Base-by-base conservation (phyloP, 1,140 invertebrate genomes). In the Penaeus japonicus region DNA sequence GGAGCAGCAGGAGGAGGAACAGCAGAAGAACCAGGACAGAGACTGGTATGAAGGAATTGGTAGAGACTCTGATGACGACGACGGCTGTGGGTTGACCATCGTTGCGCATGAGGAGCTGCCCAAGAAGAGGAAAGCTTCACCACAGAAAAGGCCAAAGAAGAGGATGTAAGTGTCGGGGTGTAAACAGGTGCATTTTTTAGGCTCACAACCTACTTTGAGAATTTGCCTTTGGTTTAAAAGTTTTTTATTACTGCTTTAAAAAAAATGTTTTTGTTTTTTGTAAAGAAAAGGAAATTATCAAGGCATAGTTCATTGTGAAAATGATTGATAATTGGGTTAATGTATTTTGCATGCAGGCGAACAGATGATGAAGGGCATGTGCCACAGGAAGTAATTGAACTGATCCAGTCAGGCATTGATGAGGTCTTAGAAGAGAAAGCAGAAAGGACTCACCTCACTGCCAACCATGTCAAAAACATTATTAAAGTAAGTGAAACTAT, bases 391-490 rank as follows among this genome's bases (percentile, higher is more conserved):
- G 89, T 94, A 54, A 91, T 95, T 62, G 92, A 94, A 89, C 92
- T 93, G 90, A 93, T 95, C 91, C 94, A 94, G 91, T 93, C 94
- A 79, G 94, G 95, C 92, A 94, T 96, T 85, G 95, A 96, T 91
- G 92, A 93, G 70, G 93, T 94, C 27, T 91, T 96, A 5, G 95
- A 95, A 92, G 94, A 94, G 88, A 95, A 95, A 92, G 95, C 95
- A 30, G 93, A 93, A 15, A 95, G 95, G 92, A 94, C 93, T 55
- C 95, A 95, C 91, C 93, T 96, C 55, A 95, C 94, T 39, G 93
- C 94, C 4, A 92, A 92, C 10, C 95, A 96, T 93, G 95, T 96
- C 0, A 96, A 95, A 92, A 95, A 94, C 91, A 95, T 90, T 57
- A 93, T 47, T 89, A 89, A 90, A 90, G 89, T 89, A 81, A 35